Percentiles rank a stretch among this genome's conserved stretches.
Conservation (phyloP, 1,140 invertebrate species). For the Procambarus virginalis region DNA sequence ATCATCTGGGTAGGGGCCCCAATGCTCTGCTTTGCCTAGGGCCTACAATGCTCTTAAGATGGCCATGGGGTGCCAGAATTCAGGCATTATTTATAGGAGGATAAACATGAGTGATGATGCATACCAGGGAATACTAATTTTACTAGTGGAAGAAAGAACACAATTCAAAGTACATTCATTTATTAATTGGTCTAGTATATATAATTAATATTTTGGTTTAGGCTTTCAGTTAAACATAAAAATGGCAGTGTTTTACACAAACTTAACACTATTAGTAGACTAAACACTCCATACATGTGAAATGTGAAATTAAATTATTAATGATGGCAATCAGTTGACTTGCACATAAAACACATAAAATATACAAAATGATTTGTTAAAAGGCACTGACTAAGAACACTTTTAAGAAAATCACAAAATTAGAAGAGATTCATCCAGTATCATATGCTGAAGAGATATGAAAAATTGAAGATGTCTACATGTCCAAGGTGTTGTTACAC, state of each 20-base stretch:
- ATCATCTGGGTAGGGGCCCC: too few species aligned
- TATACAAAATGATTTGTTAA: constrained; percentile 49
- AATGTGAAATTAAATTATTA: constrained; percentile 41
- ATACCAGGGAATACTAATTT: too few species aligned
- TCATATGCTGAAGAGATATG: too few species aligned
- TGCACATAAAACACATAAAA: constrained; percentile 29
- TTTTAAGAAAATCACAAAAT: constrained; percentile 55
- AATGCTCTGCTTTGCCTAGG: too few species aligned
- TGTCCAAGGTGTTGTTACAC: neutral
- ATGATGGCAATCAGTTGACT: constrained; percentile 3
- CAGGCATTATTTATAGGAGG: too few species aligned
- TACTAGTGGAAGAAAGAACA: neutral
- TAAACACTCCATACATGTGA: constrained; percentile 51
- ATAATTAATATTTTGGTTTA: constrained; percentile 57
- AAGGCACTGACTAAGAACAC: constrained; percentile 66
- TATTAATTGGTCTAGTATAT: constrained; percentile 59
- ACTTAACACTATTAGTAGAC: constrained; percentile 58
- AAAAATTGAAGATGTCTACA: neutral
- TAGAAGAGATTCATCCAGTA: constrained; percentile 50
- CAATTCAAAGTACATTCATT: constrained; percentile 38
- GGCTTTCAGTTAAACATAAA: constrained; percentile 53
- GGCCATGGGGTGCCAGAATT: too few species aligned
- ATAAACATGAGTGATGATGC: too few species aligned
- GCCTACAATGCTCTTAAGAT: too few species aligned
- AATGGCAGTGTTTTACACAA: constrained; percentile 60